Percentiles rank a stretch among this genome's conserved stretches.
phyloP scores from a whole-genome alignment of 2,797 vertebrate genomes.

The Poecile montanus region DNA sequence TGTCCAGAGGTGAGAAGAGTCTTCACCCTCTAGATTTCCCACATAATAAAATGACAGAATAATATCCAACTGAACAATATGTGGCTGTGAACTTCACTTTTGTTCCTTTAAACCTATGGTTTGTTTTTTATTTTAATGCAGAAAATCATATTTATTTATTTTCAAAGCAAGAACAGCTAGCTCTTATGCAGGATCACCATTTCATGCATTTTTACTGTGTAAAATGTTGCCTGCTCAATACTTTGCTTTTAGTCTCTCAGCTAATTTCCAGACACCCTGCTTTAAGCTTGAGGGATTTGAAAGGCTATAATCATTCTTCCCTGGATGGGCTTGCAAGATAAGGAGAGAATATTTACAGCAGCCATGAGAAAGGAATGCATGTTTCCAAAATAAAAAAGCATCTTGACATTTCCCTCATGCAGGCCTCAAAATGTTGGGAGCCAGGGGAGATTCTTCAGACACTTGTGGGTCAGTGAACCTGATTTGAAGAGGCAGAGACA shows the following conservation, averaged over 20 bases:
- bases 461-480: constrained; percentile 37
- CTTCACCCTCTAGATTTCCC: background rate
- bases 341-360: constrained; percentile 60
- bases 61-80: background rate
- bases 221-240: background rate
- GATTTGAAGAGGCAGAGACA: background rate
- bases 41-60: background rate
- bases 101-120: background rate
- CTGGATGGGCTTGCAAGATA: constrained; percentile 39
- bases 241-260: background rate
- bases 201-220: background rate
- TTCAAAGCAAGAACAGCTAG: background rate
- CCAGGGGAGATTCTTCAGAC: background rate
- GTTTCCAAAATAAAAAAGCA: constrained; percentile 33
- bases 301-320: background rate
- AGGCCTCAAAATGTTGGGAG: constrained; percentile 1
- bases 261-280: background rate
- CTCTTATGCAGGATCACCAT: background rate
- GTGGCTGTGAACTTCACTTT: background rate
- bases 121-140: background rate
- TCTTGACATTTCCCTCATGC: constrained; percentile 1
- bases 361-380: constrained; percentile 62
- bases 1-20: background rate
- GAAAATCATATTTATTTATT: background rate
- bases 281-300: background rate